Evolutionary conservation across 2,797 vertebrate genomes (phyloP).

Genomic region (Sparus aurata): DNA sequence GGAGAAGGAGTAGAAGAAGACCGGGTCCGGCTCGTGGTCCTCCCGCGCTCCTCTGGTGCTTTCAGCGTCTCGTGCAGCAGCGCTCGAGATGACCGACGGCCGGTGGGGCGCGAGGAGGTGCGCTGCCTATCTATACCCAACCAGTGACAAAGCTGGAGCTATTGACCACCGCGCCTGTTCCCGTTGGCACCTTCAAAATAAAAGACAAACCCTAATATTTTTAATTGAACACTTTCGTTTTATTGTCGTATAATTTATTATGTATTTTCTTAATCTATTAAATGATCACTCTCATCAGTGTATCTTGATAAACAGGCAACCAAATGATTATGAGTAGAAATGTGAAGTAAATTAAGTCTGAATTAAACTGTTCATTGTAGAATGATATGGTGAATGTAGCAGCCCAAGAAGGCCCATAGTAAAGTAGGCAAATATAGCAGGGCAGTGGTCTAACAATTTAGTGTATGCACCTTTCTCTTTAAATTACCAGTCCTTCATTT

Average conservation of each 20-base stretch:
- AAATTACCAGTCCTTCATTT: neutral
- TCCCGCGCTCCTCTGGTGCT: slow-evolving; percentile 37
- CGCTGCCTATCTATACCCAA: slow-evolving; percentile 52
- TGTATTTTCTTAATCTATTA: neutral
- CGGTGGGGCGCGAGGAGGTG: slow-evolving; percentile 67
- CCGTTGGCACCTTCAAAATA: slow-evolving; percentile 65
- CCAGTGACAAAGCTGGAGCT: slow-evolving; percentile 17
- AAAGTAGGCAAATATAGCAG: no score
- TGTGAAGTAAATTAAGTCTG: neutral
- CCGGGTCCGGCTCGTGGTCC: slow-evolving; percentile 33
- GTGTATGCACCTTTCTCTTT: no score
- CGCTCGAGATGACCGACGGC: slow-evolving; percentile 58
- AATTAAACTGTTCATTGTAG: neutral
- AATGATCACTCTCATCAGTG: neutral
- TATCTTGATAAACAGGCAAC: neutral
- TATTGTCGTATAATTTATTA: neutral
- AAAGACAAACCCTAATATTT: slow-evolving; percentile 5
- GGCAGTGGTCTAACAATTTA: no score
- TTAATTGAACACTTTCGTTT: neutral
- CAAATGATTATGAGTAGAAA: neutral
- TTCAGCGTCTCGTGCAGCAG: slow-evolving; percentile 51
- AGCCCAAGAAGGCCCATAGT: no score
- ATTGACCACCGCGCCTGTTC: slow-evolving; percentile 18
- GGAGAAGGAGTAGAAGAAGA: neutral
- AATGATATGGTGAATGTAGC: neutral